Base-by-base conservation (phyloP, 2,888 invertebrate genomes). In the Beris chalybata region DNA sequence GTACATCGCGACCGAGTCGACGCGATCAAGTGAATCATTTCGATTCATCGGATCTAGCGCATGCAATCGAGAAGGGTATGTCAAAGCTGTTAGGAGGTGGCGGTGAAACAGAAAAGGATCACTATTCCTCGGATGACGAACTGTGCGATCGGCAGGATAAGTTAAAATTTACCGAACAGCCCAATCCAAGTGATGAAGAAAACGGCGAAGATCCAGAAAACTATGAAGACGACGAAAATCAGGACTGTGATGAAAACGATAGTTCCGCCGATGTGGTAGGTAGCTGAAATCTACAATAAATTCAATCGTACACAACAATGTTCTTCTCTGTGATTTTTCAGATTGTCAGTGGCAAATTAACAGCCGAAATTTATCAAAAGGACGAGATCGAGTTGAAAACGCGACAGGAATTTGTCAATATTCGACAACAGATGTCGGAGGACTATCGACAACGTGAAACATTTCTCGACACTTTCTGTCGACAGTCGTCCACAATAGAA, bases 381-480 rank as follows among this genome's bases (percentile, higher is more conserved):
- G 38, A 47, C 3, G 52, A 58, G 44, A 38, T 48, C 12, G 54
- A 72, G 0, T 61, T 65, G 7, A 56, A 68, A 30, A 76, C 75
- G 64, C 72, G 76, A 55, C 74, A 77, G 32, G 76, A 79, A 43
- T 74, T 79, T 50, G 73, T 74, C 22, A 73, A 70, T 53, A 72
- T 79, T 61, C 77, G 76, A 12, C 77, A 77, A 48, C 74, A 79
- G 69, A 76, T 81, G 53, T 74, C 75, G 6, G 74, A 79, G 59
- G 80, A 80, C 50, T 78, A 76, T 65, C 76, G 78, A 57, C 75
- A 78, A 50, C 77, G 78, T 15, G 81, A 81, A 70, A 74, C 73
- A 38, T 78, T 79, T 68, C 68, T 81, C 13, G 78, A 81, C 59
- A 74, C 75, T 0, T 79, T 77, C 68, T 80, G 80, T 64, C 76